phyloP scores from a whole-genome alignment of 1,140 invertebrate species.

The Drosophila ficusphila region DNA sequence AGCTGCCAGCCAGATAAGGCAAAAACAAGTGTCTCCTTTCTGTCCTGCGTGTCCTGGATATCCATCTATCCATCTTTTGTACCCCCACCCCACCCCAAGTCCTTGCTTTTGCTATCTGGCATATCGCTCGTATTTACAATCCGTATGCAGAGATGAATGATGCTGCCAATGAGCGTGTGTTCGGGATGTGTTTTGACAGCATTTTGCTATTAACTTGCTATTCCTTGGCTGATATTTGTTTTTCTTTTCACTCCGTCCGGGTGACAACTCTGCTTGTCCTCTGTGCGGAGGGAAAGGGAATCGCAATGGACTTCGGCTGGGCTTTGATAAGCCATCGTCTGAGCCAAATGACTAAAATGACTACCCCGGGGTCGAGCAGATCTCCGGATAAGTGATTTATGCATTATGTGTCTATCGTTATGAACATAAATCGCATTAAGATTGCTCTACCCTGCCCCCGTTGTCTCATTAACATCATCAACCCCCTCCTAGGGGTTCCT shows the following conservation, averaged over 20 bases:
- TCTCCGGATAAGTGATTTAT: slow-evolving; percentile 62
- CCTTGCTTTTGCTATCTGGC: slow-evolving; percentile 1
- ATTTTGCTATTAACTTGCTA: slow-evolving; percentile 66
- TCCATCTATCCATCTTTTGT: slow-evolving; percentile 17
- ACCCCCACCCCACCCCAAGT: not conserved
- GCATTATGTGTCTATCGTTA: slow-evolving; percentile 52
- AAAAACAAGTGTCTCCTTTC: slow-evolving; percentile 57
- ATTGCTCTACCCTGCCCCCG: slow-evolving; percentile 17
- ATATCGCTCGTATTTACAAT: slow-evolving; percentile 45
- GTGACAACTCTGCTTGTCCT: slow-evolving; percentile 19
- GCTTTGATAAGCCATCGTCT: slow-evolving; percentile 40
- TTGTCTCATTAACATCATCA: slow-evolving; percentile 39
- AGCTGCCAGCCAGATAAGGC: slow-evolving; percentile 56
- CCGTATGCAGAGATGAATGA: slow-evolving; percentile 64
- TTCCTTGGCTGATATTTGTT: slow-evolving; percentile 40
- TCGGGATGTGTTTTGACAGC: slow-evolving; percentile 58
- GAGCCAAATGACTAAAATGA: slow-evolving; percentile 43
- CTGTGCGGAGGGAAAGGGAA: not conserved
- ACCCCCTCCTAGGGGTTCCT: not conserved
- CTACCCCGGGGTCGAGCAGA: slow-evolving; percentile 16
- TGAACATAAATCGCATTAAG: slow-evolving; percentile 68
- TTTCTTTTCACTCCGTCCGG: slow-evolving; percentile 34
- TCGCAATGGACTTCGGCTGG: slow-evolving; percentile 6
- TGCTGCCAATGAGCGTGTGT: slow-evolving; percentile 59
- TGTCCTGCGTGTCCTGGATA: slow-evolving; percentile 35